phyloP scores from a whole-genome alignment of 2,888 invertebrate species.

The Crematogaster levior region DNA sequence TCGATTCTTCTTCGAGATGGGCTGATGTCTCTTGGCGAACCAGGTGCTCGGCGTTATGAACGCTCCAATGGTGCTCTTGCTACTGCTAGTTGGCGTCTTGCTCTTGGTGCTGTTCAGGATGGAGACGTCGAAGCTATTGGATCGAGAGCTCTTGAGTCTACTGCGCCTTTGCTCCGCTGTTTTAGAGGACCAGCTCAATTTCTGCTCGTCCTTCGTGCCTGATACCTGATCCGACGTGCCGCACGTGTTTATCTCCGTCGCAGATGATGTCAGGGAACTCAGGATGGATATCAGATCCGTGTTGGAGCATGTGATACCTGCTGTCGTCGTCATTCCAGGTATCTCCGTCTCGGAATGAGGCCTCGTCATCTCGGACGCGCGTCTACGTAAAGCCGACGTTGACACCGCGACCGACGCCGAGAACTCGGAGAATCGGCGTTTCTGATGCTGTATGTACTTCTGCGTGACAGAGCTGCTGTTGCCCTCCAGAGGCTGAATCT shows the following conservation, averaged over 20 bases:
- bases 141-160: constrained; percentile 90
- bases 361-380: constrained; percentile 91
- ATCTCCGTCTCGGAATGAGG: constrained; percentile 58
- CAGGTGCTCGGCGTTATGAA: constrained; percentile 88
- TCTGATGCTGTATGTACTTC: constrained; percentile 82
- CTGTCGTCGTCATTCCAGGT: constrained; percentile 75
- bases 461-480: constrained; percentile 86
- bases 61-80: constrained; percentile 63
- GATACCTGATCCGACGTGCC: constrained; percentile 77
- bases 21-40: constrained; percentile 93
- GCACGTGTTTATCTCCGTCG: constrained; percentile 92
- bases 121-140: constrained; percentile 94
- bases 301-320: constrained; percentile 93
- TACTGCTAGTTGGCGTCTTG: constrained; percentile 65
- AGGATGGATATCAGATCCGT: constrained; percentile 93
- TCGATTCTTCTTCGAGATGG: constrained; percentile 88
- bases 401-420: constrained; percentile 80
- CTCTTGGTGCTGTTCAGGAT: constrained; percentile 87
- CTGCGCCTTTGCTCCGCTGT: constrained; percentile 87
- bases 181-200: constrained; percentile 68
- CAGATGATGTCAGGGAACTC: constrained; percentile 92
- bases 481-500: constrained; percentile 93
- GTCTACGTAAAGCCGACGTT: constrained; percentile 83
- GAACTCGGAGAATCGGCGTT: constrained; percentile 91
- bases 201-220: constrained; percentile 60